Evolutionary conservation across 2,888 invertebrate species (phyloP).

Genomic region (Sympetrum striolatum): DNA sequence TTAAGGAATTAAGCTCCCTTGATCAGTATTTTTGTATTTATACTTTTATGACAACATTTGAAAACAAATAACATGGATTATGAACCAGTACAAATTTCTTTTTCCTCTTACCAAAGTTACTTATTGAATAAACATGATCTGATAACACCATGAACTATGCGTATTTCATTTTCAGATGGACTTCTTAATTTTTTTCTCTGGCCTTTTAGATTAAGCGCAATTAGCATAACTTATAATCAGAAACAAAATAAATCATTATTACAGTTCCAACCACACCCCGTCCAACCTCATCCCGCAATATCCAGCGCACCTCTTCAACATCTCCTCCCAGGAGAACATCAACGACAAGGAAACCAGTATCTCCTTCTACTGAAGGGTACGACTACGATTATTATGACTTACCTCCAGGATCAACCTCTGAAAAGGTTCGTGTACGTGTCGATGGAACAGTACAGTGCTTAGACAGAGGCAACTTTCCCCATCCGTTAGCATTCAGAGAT

Average conservation of each 20-base stretch:
- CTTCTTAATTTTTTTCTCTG: too few species aligned
- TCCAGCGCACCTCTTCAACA: neutral
- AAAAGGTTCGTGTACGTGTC: constrained; percentile 67
- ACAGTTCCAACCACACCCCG: neutral
- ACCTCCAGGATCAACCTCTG: constrained; percentile 50
- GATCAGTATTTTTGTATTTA: too few species aligned
- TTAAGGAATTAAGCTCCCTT: too few species aligned
- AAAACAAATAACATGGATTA: too few species aligned
- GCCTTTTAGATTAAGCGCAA: too few species aligned
- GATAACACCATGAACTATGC: too few species aligned
- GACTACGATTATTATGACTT: constrained; percentile 43
- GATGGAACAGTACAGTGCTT: constrained; percentile 81
- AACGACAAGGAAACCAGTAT: constrained; percentile 18
- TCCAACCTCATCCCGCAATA: neutral
- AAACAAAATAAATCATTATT: neutral
- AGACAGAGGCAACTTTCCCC: constrained; percentile 90
- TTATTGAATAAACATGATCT: too few species aligned
- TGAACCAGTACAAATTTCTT: too few species aligned
- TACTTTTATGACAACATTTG: too few species aligned
- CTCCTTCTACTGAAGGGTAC: constrained; percentile 49
- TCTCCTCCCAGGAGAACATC: neutral
- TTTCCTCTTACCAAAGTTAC: too few species aligned
- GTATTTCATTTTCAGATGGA: too few species aligned
- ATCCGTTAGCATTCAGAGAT: constrained; percentile 66
- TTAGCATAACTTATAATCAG: too few species aligned